These are phyloP conservation scores for Parnassius apollo DNA, from an alignment of 2,888 invertebrate genomes.

Conservation along the genomic window DNA sequence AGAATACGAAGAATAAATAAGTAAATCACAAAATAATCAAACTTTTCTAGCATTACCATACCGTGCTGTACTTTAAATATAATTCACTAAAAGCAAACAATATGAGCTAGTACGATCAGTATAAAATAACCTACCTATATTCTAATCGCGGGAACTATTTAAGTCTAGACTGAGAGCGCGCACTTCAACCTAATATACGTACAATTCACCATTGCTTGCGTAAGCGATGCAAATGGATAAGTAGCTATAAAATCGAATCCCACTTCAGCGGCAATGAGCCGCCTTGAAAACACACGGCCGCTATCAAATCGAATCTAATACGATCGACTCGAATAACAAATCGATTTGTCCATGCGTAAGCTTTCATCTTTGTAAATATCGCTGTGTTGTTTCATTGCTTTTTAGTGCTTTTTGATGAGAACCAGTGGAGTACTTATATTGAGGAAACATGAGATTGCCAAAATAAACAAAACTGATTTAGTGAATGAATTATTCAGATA, in stretches of 20 bases:
- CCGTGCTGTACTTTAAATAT: constrained; percentile 6
- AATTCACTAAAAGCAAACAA: constrained; percentile 43
- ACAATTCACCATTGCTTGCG: constrained; percentile 37
- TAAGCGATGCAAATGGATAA: constrained; percentile 39
- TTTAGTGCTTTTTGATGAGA: constrained; percentile 14
- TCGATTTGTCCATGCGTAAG: constrained; percentile 10
- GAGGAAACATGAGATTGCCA: constrained; percentile 10
- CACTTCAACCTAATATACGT: constrained; percentile 24
- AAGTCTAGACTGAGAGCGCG: constrained; percentile 33
- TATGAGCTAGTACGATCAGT: constrained; percentile 17
- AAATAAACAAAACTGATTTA: constrained; percentile 1
- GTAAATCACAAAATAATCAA: too few relatives aligned
- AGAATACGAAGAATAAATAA: too few relatives aligned
- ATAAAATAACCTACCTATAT: constrained; percentile 28
- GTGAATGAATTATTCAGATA: not conserved
- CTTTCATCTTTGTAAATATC: constrained; percentile 19
- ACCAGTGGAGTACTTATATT: constrained; percentile 2
- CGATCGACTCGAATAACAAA: constrained; percentile 18
- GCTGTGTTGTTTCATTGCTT: constrained; percentile 8
- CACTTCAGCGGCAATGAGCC: constrained; percentile 21
- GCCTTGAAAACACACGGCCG: constrained; percentile 17
- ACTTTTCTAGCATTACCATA: not conserved
- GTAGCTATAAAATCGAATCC: constrained; percentile 25
- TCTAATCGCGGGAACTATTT: constrained; percentile 33
- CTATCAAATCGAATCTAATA: constrained; percentile 10